A percentile compares a stretch with the other conserved stretches of the same genome.
Conservation (phyloP, 2,888 invertebrate genomes). For the Drosophila anomelani region DNA sequence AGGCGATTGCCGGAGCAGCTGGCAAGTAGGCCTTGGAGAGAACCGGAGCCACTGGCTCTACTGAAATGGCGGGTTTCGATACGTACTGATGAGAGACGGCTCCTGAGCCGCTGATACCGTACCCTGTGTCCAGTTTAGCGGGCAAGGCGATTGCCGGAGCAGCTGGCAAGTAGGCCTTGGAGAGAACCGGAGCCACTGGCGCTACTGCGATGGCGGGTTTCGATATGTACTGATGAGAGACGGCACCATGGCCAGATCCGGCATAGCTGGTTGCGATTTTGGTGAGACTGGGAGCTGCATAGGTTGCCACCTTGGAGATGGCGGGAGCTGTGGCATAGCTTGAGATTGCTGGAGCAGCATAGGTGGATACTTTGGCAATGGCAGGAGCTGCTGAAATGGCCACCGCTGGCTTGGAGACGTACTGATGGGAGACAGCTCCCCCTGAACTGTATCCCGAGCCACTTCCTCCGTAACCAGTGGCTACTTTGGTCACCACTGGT, state of each 20-base stretch:
- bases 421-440: conserved; percentile 64
- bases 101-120: conserved; percentile 37
- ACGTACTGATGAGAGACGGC: conserved; percentile 61
- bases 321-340: conserved; percentile 47
- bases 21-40: conserved; percentile 21
- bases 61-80: conserved; percentile 61
- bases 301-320: conserved; percentile 59
- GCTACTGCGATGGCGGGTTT: conserved; percentile 59
- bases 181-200: conserved; percentile 25
- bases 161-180: conserved; percentile 22
- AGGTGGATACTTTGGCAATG: conserved; percentile 57
- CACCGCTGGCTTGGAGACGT: conserved; percentile 79
- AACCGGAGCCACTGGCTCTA: conserved; percentile 34
- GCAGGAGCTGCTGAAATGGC: conserved; percentile 50
- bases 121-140: conserved; percentile 22
- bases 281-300: conserved; percentile 52
- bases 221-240: conserved; percentile 65
- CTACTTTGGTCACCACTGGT: conserved; percentile 52
- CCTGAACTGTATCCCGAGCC: conserved; percentile 28
- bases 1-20: conserved; percentile 18
- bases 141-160: conserved; percentile 21
- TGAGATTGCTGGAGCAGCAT: conserved; percentile 57
- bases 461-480: conserved; percentile 53
- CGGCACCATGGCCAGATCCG: conserved; percentile 23
- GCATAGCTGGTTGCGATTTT: conserved; percentile 46